Percentiles rank a stretch among this genome's conserved stretches.
Evolutionary conservation across 2,888 invertebrate species (phyloP).

Genomic region (Mycalesis mineus): DNA sequence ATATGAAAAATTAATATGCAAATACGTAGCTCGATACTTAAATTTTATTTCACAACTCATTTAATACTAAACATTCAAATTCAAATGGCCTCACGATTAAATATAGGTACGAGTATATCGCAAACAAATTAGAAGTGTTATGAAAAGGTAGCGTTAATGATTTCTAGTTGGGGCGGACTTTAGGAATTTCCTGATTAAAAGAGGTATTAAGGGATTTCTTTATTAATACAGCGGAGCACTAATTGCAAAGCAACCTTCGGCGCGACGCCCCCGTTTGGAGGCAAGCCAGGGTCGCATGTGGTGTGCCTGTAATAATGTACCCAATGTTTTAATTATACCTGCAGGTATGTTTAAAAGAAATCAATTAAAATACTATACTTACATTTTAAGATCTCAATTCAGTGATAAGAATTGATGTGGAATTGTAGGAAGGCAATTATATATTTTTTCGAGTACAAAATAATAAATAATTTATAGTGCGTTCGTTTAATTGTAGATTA

Average conservation of each 20-base stretch:
- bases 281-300: slow-evolving; percentile 41
- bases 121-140: slow-evolving; percentile 30
- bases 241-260: slow-evolving; percentile 55
- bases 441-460: background rate
- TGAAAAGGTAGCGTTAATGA: no score
- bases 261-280: slow-evolving; percentile 42
- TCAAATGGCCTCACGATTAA: slow-evolving; percentile 8
- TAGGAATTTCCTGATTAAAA: slow-evolving; percentile 51
- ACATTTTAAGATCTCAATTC: background rate
- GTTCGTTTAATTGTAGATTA: no score
- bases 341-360: background rate
- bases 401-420: background rate
- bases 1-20: slow-evolving; percentile 30
- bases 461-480: background rate
- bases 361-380: background rate
- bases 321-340: slow-evolving; percentile 24
- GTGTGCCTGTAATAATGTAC: slow-evolving; percentile 21
- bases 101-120: no score
- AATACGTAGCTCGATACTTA: slow-evolving; percentile 8
- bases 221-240: slow-evolving; percentile 58
- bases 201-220: slow-evolving; percentile 58
- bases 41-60: slow-evolving; percentile 22
- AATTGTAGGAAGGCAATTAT: background rate
- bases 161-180: slow-evolving; percentile 32
- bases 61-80: slow-evolving; percentile 14